A percentile compares a stretch with the other conserved stretches of the same genome.
These are phyloP conservation scores for Brachyptera risi DNA, from an alignment of 2,888 invertebrate species.

Conservation along the genomic window DNA sequence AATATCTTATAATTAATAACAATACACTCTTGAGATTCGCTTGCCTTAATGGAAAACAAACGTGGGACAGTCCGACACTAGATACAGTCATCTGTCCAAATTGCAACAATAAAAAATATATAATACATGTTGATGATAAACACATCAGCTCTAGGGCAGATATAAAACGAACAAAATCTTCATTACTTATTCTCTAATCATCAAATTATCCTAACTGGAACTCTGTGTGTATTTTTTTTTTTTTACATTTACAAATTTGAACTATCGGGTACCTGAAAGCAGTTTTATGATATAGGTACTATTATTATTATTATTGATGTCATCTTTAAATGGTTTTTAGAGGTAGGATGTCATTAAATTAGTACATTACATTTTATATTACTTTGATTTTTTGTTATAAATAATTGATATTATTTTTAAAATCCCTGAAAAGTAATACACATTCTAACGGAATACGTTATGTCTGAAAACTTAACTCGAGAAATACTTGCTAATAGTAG, in stretches of 20 bases:
- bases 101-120: slow-evolving; percentile 21
- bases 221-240: not conserved
- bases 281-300: not conserved
- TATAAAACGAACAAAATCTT: not conserved
- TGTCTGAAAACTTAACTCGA: no score
- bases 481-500: no score
- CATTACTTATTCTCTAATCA: not conserved
- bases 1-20: not conserved
- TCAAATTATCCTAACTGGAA: not conserved
- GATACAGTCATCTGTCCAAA: no score
- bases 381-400: no score
- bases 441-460: no score
- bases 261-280: not conserved
- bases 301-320: no score
- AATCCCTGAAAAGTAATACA: not conserved
- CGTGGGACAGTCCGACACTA: no score
- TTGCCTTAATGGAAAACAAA: no score
- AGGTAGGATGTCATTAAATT: slow-evolving; percentile 1
- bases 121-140: not conserved
- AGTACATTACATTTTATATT: not conserved
- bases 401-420: not conserved
- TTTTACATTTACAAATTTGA: not conserved
- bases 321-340: not conserved
- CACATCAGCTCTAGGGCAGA: not conserved
- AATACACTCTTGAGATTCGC: not conserved